phyloP scores from a whole-genome alignment of 2,888 invertebrate species.

The Calephelis perditalis region DNA sequence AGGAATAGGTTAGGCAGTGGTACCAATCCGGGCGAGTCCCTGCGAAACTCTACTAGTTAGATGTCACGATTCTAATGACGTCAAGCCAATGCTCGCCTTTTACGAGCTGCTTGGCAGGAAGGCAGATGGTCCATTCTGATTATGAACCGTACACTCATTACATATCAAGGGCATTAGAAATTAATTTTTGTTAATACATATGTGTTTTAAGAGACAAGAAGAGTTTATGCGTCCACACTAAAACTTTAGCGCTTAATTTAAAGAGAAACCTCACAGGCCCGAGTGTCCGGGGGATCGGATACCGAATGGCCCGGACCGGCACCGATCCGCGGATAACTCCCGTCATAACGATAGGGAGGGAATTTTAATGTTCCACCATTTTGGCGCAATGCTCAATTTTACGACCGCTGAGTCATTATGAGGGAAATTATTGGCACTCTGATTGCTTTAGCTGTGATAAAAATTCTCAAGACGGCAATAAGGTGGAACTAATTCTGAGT shows the following conservation, averaged over 20 bases:
- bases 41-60: no score
- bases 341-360: constrained; percentile 76
- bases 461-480: constrained; percentile 76
- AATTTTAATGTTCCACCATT: constrained; percentile 78
- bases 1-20: no score
- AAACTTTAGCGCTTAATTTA: constrained; percentile 77
- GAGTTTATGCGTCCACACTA: neutral
- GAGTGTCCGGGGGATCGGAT: constrained; percentile 54
- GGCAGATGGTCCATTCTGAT: no score
- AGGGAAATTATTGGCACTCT: constrained; percentile 78
- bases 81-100: no score
- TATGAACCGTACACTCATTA: no score
- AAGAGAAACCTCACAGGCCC: constrained; percentile 71
- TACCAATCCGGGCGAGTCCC: no score
- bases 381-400: constrained; percentile 78
- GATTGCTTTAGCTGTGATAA: constrained; percentile 77
- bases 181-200: no score
- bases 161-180: no score
- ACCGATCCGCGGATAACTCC: constrained; percentile 60
- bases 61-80: no score
- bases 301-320: constrained; percentile 44
- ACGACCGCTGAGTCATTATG: constrained; percentile 75
- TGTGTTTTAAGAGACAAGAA: no score
- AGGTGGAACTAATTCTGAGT: constrained; percentile 75
- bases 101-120: no score